Base-by-base conservation (phyloP, 2,888 invertebrate species). In the Callyntrura guangdongensis region DNA sequence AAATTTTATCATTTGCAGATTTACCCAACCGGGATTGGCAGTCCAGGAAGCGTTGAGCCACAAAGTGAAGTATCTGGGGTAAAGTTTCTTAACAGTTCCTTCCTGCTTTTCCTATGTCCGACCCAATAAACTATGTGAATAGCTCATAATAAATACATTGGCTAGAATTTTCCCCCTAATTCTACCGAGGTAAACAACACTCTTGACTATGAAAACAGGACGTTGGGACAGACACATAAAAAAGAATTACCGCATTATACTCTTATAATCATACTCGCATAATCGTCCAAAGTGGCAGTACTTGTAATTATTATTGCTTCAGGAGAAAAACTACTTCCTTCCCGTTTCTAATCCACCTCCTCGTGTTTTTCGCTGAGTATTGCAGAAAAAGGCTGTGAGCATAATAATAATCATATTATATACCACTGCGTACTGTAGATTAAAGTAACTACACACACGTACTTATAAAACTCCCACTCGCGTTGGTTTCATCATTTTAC, bases 251-350 rank as follows among this genome's bases (percentile, higher is more conserved):
- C 4, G 59, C 1, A 59, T 17, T 47, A 47, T 64, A 64, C 64
- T 3, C 25, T 64, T 64, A 25, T 14, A 64, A 59, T 59, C 12
- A n/a, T 25, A 64, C 25, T 6, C 4, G 8, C 0, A 3, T 53
- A n/a, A 77, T 77, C 77, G 20, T 74, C 47, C 17, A 17, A 74
- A 45, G 69, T 74, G 47, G 47, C 14, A 20, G 72, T 74, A 74
- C 45, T 74, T 74, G 11, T 47, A 47, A 74, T 47, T 74, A 14
- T 47, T 74, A 67, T 12, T 67, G n/a, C n/a, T n/a, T n/a, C n/a
- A n/a, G n/a, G n/a, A n/a, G n/a, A n/a, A n/a, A n/a, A n/a, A n/a
- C n/a, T n/a, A n/a, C n/a, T n/a, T n/a, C n/a, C n/a, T n/a, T n/a
- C n/a, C n/a, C n/a, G n/a, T n/a, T n/a, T n/a, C n/a, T n/a, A n/a